phyloP scores from a whole-genome alignment of 2,113 vertebrate species.

The Collichthys lucidus region DNA sequence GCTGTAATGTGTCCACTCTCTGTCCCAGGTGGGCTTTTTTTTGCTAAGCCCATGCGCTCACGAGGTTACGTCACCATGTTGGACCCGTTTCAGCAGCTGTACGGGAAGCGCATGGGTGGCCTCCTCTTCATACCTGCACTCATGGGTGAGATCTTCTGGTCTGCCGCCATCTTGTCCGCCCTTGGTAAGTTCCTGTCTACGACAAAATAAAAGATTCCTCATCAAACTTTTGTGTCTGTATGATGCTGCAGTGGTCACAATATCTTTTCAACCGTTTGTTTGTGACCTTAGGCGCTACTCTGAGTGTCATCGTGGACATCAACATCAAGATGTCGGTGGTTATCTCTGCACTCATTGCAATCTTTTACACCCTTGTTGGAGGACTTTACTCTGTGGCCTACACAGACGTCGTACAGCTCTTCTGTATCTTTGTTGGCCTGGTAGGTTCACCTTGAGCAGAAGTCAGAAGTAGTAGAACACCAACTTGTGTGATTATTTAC shows the following conservation, averaged over 20 bases:
- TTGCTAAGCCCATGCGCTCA: conserved; percentile 98
- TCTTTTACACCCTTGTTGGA: conserved; percentile 94
- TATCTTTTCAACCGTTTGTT: conserved; percentile 4
- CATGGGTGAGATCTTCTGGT: conserved; percentile 99
- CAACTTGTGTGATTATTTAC: not conserved
- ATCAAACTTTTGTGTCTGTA: not conserved
- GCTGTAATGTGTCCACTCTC: conserved; percentile 19
- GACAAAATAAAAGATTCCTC: not conserved
- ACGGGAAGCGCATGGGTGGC: conserved; percentile 98
- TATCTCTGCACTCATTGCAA: conserved; percentile 94
- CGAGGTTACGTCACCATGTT: conserved; percentile 98
- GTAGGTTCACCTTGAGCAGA: conserved; percentile 81
- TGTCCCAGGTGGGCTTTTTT: conserved; percentile 93
- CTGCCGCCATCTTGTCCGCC: conserved; percentile 96
- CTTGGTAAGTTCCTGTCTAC: conserved; percentile 86
- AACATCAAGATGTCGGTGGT: conserved; percentile 92
- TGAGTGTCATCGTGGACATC: conserved; percentile 96
- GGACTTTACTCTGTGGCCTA: conserved; percentile 98
- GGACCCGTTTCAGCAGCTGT: conserved; percentile 97
- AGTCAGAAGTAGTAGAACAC: not conserved
- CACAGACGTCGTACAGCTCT: conserved; percentile 97
- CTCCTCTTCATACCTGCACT: conserved; percentile 97
- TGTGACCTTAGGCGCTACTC: conserved; percentile 88
- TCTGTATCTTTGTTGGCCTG: conserved; percentile 97
- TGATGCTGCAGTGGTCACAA: not conserved